These are phyloP conservation scores for Mobula hypostoma DNA, from an alignment of 2,113 vertebrate species.

Conservation along the genomic window DNA sequence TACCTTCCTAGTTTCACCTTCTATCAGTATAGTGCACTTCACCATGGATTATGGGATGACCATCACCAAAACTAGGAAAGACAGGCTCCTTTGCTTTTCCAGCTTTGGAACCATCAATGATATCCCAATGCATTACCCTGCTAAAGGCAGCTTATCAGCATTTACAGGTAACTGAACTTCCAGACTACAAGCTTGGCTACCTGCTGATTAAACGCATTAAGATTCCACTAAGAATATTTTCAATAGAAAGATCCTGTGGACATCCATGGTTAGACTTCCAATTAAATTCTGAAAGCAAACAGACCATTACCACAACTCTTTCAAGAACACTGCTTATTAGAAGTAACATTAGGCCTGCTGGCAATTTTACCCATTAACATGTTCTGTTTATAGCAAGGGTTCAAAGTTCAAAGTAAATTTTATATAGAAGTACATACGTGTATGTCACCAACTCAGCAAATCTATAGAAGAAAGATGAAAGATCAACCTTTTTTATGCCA, in stretches of 20 bases:
- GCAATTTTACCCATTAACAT: no score
- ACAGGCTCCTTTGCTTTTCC: not conserved
- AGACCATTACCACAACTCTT: not conserved
- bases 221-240: not conserved
- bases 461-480: no score
- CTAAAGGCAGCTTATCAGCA: not conserved
- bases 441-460: no score
- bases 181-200: not conserved
- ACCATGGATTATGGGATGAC: not conserved
- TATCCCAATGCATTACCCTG: not conserved
- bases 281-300: not conserved
- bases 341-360: not conserved
- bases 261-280: not conserved
- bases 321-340: not conserved
- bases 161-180: not conserved
- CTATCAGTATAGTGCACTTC: not conserved
- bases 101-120: not conserved
- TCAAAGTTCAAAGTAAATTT: no score
- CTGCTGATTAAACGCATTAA: not conserved
- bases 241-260: not conserved
- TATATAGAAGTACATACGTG: no score
- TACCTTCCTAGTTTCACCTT: not conserved
- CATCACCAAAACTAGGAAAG: not conserved
- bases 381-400: no score
- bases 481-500: no score